Conservation (phyloP, 2,888 invertebrate genomes). For the Ariolimax columbianus region DNA sequence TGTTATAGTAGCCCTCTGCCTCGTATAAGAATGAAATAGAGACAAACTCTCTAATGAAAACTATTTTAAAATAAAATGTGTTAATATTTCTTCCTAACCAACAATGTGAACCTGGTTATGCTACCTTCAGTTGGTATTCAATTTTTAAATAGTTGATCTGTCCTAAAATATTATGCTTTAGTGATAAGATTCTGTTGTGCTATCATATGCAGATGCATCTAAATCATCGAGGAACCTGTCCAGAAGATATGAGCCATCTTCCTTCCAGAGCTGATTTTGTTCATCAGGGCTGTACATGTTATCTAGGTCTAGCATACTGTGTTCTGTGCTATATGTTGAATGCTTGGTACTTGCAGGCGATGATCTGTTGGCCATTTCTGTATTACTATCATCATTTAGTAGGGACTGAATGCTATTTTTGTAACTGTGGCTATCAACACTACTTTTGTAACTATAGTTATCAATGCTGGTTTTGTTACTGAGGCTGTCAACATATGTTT, state of each 20-base stretch:
- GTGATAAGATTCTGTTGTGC: background rate
- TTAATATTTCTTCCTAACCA: background rate
- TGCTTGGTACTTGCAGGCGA: background rate
- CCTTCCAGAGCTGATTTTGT: slow-evolving; percentile 30
- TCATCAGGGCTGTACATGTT: slow-evolving; percentile 2
- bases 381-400: background rate
- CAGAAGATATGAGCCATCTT: slow-evolving; percentile 41
- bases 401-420: background rate
- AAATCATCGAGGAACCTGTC: slow-evolving; percentile 33
- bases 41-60: too few relatives aligned
- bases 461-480: too few relatives aligned
- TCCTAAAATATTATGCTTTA: background rate
- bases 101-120: background rate
- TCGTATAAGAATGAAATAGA: too few relatives aligned
- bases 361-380: background rate
- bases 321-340: background rate
- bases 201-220: slow-evolving; percentile 2
- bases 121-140: background rate
- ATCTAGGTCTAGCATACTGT: slow-evolving; percentile 11
- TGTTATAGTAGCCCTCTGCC: too few relatives aligned
- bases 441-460: too few relatives aligned
- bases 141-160: background rate
- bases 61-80: too few relatives aligned
- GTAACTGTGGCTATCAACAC: too few relatives aligned
- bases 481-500: too few relatives aligned